Conservation (phyloP, 2,888 invertebrate genomes). For the Melanchra persicariae region DNA sequence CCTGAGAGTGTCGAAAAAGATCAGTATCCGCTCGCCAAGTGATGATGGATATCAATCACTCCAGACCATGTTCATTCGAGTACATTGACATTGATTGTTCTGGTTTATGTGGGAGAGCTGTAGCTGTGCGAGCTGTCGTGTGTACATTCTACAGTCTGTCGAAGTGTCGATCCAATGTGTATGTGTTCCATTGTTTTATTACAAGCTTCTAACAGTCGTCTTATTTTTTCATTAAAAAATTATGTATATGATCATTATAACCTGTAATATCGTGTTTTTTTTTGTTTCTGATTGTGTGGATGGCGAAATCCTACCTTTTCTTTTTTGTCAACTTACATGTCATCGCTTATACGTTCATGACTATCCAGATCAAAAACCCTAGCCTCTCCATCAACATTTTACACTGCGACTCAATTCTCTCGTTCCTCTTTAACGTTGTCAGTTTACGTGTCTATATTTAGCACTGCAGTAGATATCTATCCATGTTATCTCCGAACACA, state of each 20-base stretch:
- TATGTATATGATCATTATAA: background rate
- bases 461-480: conserved; percentile 39
- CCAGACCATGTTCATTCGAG: conserved; percentile 38
- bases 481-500: conserved; percentile 47
- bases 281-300: background rate
- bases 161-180: conserved; percentile 12
- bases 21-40: conserved; percentile 46
- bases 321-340: background rate
- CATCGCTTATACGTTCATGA: background rate
- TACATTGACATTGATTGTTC: conserved; percentile 59
- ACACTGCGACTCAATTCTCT: background rate
- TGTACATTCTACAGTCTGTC: conserved; percentile 26
- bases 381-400: background rate
- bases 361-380: background rate
- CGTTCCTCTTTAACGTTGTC: conserved; percentile 15
- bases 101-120: conserved; percentile 51
- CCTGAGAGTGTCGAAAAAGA: conserved; percentile 38
- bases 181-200: conserved; percentile 6
- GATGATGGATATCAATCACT: conserved; percentile 60
- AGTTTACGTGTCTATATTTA: conserved; percentile 32
- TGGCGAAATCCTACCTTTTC: background rate
- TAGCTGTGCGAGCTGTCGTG: conserved; percentile 18
- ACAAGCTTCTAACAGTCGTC: no score
- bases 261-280: background rate
- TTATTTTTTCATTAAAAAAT: background rate